Percentiles rank a stretch among this genome's conserved stretches.
These are phyloP conservation scores for Lottia gigantea DNA, from an alignment of 2,888 invertebrate genomes.

Conservation along the genomic window DNA sequence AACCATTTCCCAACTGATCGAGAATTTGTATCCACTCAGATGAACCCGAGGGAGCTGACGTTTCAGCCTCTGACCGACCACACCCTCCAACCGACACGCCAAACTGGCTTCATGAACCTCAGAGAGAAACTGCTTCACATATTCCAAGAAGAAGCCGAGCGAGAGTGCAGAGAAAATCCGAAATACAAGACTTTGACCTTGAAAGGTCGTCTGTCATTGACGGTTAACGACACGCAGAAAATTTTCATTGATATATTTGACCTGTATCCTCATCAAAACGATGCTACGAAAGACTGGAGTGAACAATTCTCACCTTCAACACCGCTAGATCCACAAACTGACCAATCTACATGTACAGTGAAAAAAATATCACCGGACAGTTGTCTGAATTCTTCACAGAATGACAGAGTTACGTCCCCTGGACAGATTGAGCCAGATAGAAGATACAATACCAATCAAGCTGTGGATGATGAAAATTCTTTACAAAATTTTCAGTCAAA, in stretches of 20 bases:
- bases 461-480: background rate
- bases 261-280: background rate
- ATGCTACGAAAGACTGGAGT: background rate
- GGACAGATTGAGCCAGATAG: slow-evolving; percentile 18
- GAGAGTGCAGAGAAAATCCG: background rate
- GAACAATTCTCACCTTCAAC: background rate
- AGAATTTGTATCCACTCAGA: background rate
- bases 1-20: background rate
- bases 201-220: background rate
- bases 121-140: background rate
- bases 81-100: background rate
- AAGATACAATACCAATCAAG: slow-evolving; percentile 10
- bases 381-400: background rate
- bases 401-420: slow-evolving; percentile 21
- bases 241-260: background rate
- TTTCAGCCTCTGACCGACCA: background rate
- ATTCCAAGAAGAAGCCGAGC: background rate
- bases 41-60: background rate
- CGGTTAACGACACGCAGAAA: background rate
- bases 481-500: too few species aligned
- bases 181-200: background rate
- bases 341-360: background rate
- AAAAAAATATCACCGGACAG: background rate
- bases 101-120: background rate
- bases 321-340: background rate